Percentiles rank a stretch among this genome's conserved stretches.
phyloP scores from a whole-genome alignment of 2,113 vertebrate genomes.

The Lathamus discolor region DNA sequence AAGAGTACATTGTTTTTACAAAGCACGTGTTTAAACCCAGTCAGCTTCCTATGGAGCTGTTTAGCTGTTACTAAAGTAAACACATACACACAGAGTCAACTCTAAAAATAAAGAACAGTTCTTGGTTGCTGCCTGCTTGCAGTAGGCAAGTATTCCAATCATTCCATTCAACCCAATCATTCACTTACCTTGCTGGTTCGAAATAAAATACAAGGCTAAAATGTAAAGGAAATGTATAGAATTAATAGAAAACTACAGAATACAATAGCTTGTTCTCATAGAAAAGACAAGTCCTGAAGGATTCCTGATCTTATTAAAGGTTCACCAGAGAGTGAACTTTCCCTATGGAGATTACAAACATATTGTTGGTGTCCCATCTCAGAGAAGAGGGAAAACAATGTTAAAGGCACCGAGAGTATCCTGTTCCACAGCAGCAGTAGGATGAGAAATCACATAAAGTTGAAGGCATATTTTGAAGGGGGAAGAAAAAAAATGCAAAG shows the following conservation, averaged over 20 bases:
- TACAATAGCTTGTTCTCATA: constrained; percentile 54
- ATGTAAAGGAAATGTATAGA: constrained; percentile 28
- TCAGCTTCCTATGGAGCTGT: background rate
- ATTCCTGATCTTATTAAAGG: constrained; percentile 52
- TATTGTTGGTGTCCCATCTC: constrained; percentile 45
- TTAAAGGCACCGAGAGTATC: constrained; percentile 60
- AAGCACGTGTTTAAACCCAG: background rate
- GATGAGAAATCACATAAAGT: constrained; percentile 21
- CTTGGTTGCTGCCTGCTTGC: constrained; percentile 15
- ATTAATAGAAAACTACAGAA: constrained; percentile 66
- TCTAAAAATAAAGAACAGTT: constrained; percentile 16
- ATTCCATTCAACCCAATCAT: constrained; percentile 6
- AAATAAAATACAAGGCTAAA: constrained; percentile 65
- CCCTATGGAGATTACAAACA: constrained; percentile 51
- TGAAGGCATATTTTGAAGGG: constrained; percentile 48
- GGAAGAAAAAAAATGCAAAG: background rate
- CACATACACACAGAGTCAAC: background rate
- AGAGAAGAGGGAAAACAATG: constrained; percentile 21
- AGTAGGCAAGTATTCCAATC: background rate
- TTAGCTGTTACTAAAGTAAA: background rate
- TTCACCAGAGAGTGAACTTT: constrained; percentile 69
- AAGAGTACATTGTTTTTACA: background rate
- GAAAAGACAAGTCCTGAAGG: constrained; percentile 59
- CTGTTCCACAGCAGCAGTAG: constrained; percentile 32
- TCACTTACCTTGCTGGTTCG: constrained; percentile 77